Evolutionary conservation across 2,888 invertebrate genomes (phyloP).

Genomic region (Bellardia bayeri): DNA sequence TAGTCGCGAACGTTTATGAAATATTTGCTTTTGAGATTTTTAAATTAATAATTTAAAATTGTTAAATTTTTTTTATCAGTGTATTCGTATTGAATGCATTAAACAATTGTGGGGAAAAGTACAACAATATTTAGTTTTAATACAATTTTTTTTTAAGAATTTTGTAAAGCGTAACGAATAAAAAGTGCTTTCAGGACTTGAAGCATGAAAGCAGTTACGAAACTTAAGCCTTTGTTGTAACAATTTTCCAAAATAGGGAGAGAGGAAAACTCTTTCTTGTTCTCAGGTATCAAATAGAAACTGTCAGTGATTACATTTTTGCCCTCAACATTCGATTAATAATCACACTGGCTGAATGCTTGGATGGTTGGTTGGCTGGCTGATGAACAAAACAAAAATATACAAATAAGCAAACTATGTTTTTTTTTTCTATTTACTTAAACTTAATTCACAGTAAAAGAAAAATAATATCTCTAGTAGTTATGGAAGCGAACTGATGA

Average conservation of each 20-base stretch:
- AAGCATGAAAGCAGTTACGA: slow-evolving; percentile 40
- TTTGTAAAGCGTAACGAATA: slow-evolving; percentile 17
- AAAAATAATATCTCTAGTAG: neutral
- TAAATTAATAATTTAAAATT: neutral
- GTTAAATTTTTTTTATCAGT: neutral
- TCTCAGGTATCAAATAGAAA: slow-evolving; percentile 31
- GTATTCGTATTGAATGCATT: neutral
- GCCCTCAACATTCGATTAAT: neutral
- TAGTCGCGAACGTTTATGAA: neutral
- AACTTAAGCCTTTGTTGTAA: slow-evolving; percentile 32
- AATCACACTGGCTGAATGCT: neutral
- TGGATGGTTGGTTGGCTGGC: neutral
- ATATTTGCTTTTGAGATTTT: neutral
- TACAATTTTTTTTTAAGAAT: neutral
- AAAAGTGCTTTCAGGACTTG: slow-evolving; percentile 28
- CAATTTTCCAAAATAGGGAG: neutral
- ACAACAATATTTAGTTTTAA: neutral
- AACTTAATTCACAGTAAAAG: neutral
- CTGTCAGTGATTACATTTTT: slow-evolving; percentile 12
- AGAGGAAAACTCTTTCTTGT: neutral
- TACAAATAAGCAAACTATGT: neutral
- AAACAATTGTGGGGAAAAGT: neutral
- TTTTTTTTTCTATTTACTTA: neutral
- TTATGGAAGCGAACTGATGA: neutral
- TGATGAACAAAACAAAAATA: neutral